These are phyloP conservation scores for Acromyrmex echinatior DNA, from an alignment of 1,140 invertebrate species.

Conservation along the genomic window DNA sequence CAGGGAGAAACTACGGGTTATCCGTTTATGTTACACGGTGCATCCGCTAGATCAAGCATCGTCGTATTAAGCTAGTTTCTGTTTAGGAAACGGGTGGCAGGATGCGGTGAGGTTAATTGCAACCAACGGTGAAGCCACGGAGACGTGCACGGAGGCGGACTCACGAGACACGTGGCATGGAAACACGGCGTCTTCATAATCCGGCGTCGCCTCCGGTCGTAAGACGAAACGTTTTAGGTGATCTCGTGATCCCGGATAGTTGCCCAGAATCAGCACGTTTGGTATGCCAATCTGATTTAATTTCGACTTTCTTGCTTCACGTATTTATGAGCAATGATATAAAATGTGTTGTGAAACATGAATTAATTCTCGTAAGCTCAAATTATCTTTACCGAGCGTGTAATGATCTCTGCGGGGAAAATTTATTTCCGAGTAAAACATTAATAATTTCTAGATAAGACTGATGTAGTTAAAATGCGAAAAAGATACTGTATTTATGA, in stretches of 20 bases:
- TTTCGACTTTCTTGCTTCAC: constrained; percentile 48
- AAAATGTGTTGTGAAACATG: background rate
- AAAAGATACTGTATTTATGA: background rate
- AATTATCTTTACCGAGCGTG: background rate
- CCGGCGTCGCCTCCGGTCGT: constrained; percentile 37
- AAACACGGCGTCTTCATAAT: constrained; percentile 69
- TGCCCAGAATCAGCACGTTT: constrained; percentile 25
- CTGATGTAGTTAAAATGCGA: background rate
- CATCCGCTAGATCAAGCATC: constrained; percentile 59
- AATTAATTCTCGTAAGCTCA: background rate
- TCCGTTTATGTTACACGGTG: constrained; percentile 38
- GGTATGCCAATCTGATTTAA: constrained; percentile 55
- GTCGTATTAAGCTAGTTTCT: constrained; percentile 38
- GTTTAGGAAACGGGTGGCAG: constrained; percentile 57
- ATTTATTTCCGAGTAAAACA: background rate
- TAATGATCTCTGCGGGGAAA: background rate
- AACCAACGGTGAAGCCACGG: constrained; percentile 46
- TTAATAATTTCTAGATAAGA: background rate
- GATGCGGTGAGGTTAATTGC: constrained; percentile 67
- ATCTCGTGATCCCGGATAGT: constrained; percentile 42
- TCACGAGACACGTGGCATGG: constrained; percentile 59
- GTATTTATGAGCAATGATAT: background rate
- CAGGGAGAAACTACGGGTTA: constrained; percentile 56
- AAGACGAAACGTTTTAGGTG: constrained; percentile 56
- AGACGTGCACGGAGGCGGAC: constrained; percentile 37